Conservation (phyloP, 2,113 vertebrate genomes). For the Varanus komodoensis region DNA sequence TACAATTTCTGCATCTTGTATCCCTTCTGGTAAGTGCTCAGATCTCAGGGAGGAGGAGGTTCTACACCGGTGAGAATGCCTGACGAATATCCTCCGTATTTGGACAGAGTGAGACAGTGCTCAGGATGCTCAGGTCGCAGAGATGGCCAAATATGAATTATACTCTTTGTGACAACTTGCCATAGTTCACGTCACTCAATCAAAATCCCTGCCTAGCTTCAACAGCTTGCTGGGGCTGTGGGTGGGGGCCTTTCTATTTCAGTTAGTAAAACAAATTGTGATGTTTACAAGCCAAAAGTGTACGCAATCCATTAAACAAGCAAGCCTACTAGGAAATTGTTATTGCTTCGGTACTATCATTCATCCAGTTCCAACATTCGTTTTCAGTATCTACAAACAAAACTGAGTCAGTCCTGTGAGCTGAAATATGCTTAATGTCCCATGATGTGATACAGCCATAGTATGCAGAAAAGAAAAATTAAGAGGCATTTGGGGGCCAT, state of each 20-base stretch:
- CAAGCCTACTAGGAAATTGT: constrained; percentile 77
- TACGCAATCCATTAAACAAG: constrained; percentile 78
- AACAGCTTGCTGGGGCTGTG: not conserved
- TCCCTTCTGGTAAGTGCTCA: not conserved
- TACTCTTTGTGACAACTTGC: not conserved
- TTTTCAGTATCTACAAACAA: constrained; percentile 85
- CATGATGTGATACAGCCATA: constrained; percentile 76
- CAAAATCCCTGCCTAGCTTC: constrained; percentile 43
- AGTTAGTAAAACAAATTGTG: constrained; percentile 37
- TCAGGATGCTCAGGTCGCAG: constrained; percentile 33
- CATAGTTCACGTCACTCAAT: constrained; percentile 26
- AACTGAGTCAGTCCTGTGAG: constrained; percentile 77
- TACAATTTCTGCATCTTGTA: not conserved
- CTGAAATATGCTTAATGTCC: constrained; percentile 85
- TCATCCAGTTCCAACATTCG: constrained; percentile 80
- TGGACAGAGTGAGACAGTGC: not conserved
- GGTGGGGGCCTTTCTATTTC: not conserved
- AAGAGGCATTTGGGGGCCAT: constrained; percentile 79
- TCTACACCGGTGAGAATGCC: not conserved
- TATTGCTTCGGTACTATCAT: constrained; percentile 73
- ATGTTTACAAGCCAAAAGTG: constrained; percentile 63
- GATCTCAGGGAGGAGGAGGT: not conserved
- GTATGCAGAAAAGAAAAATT: constrained; percentile 78
- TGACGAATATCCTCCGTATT: not conserved
- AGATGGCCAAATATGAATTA: constrained; percentile 25